phyloP scores from a whole-genome alignment of 2,888 invertebrate species.

The Drosophila lacicola region DNA sequence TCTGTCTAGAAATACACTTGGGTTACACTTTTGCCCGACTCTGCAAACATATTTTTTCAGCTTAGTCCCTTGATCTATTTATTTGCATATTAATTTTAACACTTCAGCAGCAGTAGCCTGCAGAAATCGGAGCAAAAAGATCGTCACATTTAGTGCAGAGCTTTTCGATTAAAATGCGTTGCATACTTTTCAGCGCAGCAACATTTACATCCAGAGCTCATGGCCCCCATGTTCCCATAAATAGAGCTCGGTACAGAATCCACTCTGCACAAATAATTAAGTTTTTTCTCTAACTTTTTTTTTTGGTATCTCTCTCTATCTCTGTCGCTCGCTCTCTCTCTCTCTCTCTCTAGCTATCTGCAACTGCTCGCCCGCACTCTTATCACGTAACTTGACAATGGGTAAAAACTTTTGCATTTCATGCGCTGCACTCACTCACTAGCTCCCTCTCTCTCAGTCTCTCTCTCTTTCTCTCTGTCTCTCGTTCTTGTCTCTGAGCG shows the following conservation, averaged over 20 bases:
- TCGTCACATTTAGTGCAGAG: slow-evolving; percentile 63
- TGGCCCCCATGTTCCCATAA: not conserved
- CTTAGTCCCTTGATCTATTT: not conserved
- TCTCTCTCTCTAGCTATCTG: slow-evolving; percentile 22
- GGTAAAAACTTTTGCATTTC: slow-evolving; percentile 77
- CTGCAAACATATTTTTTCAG: not conserved
- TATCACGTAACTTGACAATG: slow-evolving; percentile 69
- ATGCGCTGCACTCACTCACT: slow-evolving; percentile 41
- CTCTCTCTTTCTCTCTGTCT: not conserved
- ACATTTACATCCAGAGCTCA: slow-evolving; percentile 51
- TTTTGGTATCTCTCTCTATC: slow-evolving; percentile 5
- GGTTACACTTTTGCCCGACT: not conserved
- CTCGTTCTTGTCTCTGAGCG: slow-evolving; percentile 52
- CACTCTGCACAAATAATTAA: slow-evolving; percentile 69
- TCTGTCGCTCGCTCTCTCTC: slow-evolving; percentile 10
- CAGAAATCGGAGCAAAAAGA: slow-evolving; percentile 30
- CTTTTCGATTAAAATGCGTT: slow-evolving; percentile 79
- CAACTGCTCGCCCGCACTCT: slow-evolving; percentile 40
- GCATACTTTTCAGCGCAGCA: slow-evolving; percentile 76
- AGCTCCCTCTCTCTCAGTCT: not conserved
- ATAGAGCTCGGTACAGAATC: slow-evolving; percentile 5
- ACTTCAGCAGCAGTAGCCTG: not conserved
- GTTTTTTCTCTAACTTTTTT: slow-evolving; percentile 73
- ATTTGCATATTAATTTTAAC: not conserved
- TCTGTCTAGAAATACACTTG: not conserved